Conservation (phyloP, 2,888 invertebrate species). For the Chymomyza amoena region DNA sequence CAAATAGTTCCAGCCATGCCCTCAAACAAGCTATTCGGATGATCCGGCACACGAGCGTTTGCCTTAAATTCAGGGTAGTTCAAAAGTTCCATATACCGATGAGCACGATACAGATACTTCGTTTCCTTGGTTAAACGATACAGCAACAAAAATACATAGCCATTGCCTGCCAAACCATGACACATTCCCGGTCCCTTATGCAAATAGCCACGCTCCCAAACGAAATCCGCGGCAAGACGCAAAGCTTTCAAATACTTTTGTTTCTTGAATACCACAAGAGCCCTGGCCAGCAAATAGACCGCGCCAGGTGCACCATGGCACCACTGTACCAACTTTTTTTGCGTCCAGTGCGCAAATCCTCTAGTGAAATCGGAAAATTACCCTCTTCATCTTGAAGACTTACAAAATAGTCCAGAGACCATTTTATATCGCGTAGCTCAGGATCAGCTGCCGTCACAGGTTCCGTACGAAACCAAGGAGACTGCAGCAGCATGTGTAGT, state of each 20-base stretch:
- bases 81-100: conserved; percentile 88
- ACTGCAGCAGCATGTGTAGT: conserved; percentile 83
- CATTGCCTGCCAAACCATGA: conserved; percentile 92
- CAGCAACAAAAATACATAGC: conserved; percentile 88
- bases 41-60: conserved; percentile 87
- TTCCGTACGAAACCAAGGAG: conserved; percentile 78
- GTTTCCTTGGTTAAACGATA: conserved; percentile 86
- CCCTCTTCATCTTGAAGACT: conserved; percentile 84
- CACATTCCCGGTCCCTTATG: conserved; percentile 94
- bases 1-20: conserved; percentile 92
- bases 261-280: conserved; percentile 87
- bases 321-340: conserved; percentile 89
- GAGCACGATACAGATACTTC: conserved; percentile 86
- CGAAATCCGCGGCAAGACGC: conserved; percentile 84
- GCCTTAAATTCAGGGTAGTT: conserved; percentile 83
- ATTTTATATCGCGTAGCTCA: conserved; percentile 81
- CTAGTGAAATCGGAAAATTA: conserved; percentile 88
- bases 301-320: conserved; percentile 93
- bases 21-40: conserved; percentile 89
- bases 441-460: conserved; percentile 65
- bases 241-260: conserved; percentile 85
- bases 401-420: conserved; percentile 83
- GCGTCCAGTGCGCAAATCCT: conserved; percentile 80
- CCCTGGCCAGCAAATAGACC: conserved; percentile 88
- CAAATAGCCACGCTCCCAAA: conserved; percentile 90